Evolutionary conservation across 2,113 vertebrate species (phyloP).

Genomic region (Ciconia maguari): DNA sequence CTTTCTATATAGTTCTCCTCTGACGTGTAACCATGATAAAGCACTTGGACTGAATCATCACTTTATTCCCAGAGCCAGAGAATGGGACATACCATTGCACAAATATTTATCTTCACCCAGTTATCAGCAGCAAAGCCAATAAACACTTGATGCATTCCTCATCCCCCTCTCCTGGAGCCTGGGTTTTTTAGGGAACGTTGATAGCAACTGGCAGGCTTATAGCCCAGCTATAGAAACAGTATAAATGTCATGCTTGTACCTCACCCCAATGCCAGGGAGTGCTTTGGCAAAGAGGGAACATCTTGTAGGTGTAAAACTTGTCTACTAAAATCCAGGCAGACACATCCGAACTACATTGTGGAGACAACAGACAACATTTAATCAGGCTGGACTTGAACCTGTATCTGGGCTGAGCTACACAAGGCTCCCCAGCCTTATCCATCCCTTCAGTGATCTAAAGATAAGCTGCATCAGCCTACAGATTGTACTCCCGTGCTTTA

Average conservation of each 20-base stretch:
- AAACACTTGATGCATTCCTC: not conserved
- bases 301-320: not conserved
- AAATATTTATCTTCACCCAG: not conserved
- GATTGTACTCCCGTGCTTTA: not conserved
- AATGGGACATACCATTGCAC: not conserved
- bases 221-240: not conserved
- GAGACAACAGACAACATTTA: not conserved
- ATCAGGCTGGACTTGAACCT: not conserved
- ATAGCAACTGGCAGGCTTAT: not conserved
- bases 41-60: not conserved
- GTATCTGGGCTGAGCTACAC: not conserved
- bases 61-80: not conserved
- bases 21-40: not conserved
- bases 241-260: not conserved
- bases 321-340: not conserved
- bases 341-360: not conserved
- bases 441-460: not conserved
- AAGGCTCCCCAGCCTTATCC: not conserved
- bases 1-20: not conserved
- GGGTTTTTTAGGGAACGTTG: not conserved
- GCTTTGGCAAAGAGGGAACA: not conserved
- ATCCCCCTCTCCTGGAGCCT: not conserved
- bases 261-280: not conserved
- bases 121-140: not conserved
- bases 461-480: not conserved